These are phyloP conservation scores for Australoheros scitulus DNA, from an alignment of 2,113 vertebrate species.

Conservation along the genomic window DNA sequence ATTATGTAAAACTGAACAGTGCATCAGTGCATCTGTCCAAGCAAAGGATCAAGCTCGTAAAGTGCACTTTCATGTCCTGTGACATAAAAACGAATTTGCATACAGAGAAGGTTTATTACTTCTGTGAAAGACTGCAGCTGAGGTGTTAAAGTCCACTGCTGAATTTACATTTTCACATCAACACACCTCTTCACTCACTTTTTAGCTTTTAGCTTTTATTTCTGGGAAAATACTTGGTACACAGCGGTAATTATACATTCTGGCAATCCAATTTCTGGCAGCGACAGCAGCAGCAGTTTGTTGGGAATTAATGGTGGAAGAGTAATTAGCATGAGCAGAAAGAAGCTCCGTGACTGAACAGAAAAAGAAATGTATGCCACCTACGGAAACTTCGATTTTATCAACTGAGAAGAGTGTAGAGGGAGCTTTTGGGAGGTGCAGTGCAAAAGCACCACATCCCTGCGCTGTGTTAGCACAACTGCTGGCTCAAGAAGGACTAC, in stretches of 20 bases:
- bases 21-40: neutral
- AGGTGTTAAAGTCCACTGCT: neutral
- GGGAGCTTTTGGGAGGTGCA: constrained; percentile 12
- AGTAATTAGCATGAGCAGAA: constrained; percentile 40
- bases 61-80: neutral
- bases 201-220: constrained; percentile 13
- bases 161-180: constrained; percentile 35
- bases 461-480: constrained; percentile 7
- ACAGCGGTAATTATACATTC: constrained; percentile 32
- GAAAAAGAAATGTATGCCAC: constrained; percentile 29
- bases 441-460: neutral
- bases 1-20: constrained; percentile 7
- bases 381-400: constrained; percentile 33
- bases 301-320: constrained; percentile 32
- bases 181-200: constrained; percentile 18
- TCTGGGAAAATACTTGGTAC: constrained; percentile 9
- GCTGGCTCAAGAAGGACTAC: constrained; percentile 29
- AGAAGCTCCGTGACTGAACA: constrained; percentile 1
- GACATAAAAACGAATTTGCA: constrained; percentile 11
- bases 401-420: constrained; percentile 7
- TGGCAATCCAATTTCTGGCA: constrained; percentile 22
- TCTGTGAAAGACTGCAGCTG: neutral
- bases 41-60: neutral
- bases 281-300: constrained; percentile 27
- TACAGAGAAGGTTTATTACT: neutral